Conservation (phyloP, 2,113 vertebrate genomes). For the Arenaria interpres region DNA sequence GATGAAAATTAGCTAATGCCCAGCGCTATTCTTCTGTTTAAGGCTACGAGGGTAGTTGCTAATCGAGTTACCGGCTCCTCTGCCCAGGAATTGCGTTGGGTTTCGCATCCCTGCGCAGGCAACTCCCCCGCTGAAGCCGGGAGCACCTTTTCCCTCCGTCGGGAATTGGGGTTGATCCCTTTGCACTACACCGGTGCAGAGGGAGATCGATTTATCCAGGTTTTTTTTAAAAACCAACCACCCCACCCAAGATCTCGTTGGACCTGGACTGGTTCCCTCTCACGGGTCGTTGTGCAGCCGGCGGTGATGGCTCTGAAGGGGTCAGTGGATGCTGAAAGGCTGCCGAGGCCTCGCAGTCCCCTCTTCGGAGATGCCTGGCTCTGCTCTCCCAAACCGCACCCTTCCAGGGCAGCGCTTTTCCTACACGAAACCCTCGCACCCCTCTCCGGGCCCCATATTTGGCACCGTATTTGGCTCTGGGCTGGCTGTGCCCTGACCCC, state of each 20-base stretch:
- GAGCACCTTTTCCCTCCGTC: rapidly evolving
- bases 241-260: not conserved
- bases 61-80: not conserved
- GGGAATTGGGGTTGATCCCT: not conserved
- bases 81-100: not conserved
- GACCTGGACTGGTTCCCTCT: not conserved
- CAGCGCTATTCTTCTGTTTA: not conserved
- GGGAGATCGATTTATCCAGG: not conserved
- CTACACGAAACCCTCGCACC: rapidly evolving
- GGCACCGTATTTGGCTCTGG: constrained; percentile 82
- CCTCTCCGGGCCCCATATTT: not conserved
- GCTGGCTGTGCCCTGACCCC: constrained; percentile 35
- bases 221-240: not conserved
- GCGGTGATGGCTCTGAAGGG: not conserved
- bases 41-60: not conserved
- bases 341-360: not conserved
- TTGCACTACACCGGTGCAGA: not conserved
- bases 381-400: not conserved
- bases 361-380: rapidly evolving
- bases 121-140: not conserved
- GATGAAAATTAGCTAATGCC: not conserved
- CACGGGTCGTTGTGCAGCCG: rapidly evolving
- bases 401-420: not conserved
- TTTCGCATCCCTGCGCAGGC: not conserved
- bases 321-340: not conserved